Evolutionary conservation across 2,888 invertebrate species (phyloP).

Genomic region (Drosophila paranaensis): DNA sequence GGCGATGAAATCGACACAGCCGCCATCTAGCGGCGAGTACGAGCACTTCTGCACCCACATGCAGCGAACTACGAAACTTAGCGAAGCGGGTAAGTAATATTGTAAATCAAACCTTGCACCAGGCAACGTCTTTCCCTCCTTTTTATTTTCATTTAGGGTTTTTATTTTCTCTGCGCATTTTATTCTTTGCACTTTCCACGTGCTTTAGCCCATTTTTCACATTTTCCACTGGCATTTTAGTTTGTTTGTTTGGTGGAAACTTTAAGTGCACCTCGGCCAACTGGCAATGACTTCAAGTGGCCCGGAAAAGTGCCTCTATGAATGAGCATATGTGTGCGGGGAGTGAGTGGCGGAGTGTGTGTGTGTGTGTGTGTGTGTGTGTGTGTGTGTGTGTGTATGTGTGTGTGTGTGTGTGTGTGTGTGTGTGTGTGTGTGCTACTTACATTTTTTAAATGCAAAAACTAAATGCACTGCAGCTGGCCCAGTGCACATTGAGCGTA

Average conservation of each 20-base stretch:
- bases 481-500: constrained; percentile 27
- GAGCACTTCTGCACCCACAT: constrained; percentile 83
- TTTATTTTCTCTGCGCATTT: constrained; percentile 1
- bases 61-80: constrained; percentile 83
- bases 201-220: constrained; percentile 67
- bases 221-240: constrained; percentile 52
- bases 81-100: constrained; percentile 84
- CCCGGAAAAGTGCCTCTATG: constrained; percentile 38
- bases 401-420: constrained; percentile 10
- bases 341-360: constrained; percentile 8
- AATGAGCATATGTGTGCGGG: constrained; percentile 23
- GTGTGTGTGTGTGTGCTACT: constrained; percentile 25
- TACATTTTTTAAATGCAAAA: constrained; percentile 54
- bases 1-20: constrained; percentile 76
- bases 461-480: constrained; percentile 48
- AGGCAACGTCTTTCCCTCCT: background rate
- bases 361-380: constrained; percentile 7
- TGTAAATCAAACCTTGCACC: constrained; percentile 46
- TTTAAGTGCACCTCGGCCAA: constrained; percentile 62
- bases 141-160: constrained; percentile 7
- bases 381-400: constrained; percentile 10
- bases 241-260: constrained; percentile 55
- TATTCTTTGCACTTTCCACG: constrained; percentile 38
- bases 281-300: constrained; percentile 58
- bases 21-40: constrained; percentile 81